Evolutionary conservation across 2,113 vertebrate species (phyloP).

Genomic region (Felis chaus): DNA sequence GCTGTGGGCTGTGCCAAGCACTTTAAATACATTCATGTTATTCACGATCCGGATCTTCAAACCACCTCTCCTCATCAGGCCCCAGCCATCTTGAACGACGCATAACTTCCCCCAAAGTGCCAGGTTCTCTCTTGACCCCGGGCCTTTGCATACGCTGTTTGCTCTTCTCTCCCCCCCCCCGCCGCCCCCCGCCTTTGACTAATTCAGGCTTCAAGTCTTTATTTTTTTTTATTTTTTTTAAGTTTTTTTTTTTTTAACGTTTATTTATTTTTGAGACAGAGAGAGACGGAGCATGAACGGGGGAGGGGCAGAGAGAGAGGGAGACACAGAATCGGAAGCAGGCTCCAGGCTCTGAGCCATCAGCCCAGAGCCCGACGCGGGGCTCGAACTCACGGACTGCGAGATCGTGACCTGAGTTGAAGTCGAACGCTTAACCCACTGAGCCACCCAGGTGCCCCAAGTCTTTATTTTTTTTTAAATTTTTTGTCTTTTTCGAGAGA

Average conservation of each 20-base stretch:
- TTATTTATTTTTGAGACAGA: too few species aligned
- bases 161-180: neutral
- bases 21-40: neutral
- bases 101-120: neutral
- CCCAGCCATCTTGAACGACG: neutral
- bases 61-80: neutral
- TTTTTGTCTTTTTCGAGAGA: neutral
- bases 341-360: too few species aligned
- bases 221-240: neutral
- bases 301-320: too few species aligned
- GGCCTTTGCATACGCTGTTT: neutral
- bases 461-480: neutral
- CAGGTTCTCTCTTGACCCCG: neutral
- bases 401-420: too few species aligned
- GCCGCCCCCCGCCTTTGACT: neutral
- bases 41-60: neutral
- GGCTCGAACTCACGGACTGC: too few species aligned
- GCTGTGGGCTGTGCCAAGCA: neutral
- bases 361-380: too few species aligned
- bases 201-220: neutral
- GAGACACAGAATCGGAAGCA: too few species aligned
- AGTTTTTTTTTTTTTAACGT: too few species aligned
- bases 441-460: neutral
- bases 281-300: too few species aligned
- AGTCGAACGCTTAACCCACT: too few species aligned